Base-by-base conservation (phyloP, 2,113 vertebrate genomes). In the Phrynocephalus versicolor region DNA sequence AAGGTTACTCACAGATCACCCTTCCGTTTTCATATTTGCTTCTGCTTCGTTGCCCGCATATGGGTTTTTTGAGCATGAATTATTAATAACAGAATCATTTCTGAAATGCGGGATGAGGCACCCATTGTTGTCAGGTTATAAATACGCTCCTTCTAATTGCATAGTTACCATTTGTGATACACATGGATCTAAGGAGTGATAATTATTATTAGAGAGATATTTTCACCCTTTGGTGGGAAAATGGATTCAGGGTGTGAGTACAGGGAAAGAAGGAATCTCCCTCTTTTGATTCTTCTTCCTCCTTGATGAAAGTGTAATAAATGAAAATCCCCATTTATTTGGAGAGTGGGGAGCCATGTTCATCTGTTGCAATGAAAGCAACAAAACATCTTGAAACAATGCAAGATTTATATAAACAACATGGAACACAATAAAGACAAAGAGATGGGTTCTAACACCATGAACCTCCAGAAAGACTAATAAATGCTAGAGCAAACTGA, bases 101-200 rank as follows among this genome's bases (percentile, higher is more conserved):
- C 14, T 62, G 37, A 97, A 96, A 97, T 96, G 96, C 95, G 94
- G 95, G 94, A 97, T 75, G 97, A 96, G 96, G 95, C 92, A 85
- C 94, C 96, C 96, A 96, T 97, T 92, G 96, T 97, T 97, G 96
- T 98, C 97, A 96, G 97, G 95, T 97, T 97, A 96, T 93, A 96
- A 97, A 97, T 98, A 95, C 96, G 96, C 96, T 97, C 96, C 94
- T 96, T 93, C 91, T 98, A 93, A 96, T 97, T 97, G 92, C 90
- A 94, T 96, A 97, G 97, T 96, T 93, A 97, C 94, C 80, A 23
- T 65, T 88, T 62, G 88, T 93, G 93, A 91, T 94, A 93, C 92
- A 90, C 93, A 94, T 84, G 88, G 94, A 94, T 94, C 86, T 85
- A 89, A 91, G 90, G 87, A 92, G 84, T 94, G 91, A 75, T 92